A percentile compares a stretch with the other conserved stretches of the same genome.
Conservation (phyloP, 2,113 vertebrate genomes). For the Baryphthengus martii region DNA sequence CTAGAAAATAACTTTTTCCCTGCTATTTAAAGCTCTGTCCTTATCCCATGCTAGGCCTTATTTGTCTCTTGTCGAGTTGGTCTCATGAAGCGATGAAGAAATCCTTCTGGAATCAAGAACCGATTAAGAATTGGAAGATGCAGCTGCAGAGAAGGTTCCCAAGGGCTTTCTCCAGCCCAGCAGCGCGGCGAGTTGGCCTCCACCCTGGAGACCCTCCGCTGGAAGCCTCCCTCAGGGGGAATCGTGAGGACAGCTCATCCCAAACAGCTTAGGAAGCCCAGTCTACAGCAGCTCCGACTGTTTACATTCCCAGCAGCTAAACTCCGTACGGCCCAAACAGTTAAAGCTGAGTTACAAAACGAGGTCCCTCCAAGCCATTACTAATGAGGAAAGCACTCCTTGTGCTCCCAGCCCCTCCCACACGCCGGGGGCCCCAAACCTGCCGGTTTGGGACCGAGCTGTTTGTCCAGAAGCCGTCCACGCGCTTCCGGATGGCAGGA, state of each 20-base stretch:
- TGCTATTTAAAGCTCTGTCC: neutral
- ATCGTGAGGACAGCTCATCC: neutral
- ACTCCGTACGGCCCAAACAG: neutral
- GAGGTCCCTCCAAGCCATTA: neutral
- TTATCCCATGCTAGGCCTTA: neutral
- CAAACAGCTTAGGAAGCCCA: neutral
- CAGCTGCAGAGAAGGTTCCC: neutral
- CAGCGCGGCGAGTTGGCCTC: neutral
- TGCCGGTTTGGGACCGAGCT: rapidly evolving
- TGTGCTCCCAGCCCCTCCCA: neutral
- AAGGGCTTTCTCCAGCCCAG: neutral
- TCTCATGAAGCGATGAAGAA: neutral
- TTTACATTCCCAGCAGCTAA: neutral
- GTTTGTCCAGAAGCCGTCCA: neutral
- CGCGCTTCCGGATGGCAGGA: neutral
- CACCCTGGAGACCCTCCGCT: neutral
- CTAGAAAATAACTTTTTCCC: neutral
- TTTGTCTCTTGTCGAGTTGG: neutral
- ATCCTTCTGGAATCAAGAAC: neutral
- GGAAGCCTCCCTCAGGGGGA: neutral
- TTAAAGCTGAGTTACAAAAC: neutral
- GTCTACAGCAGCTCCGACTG: neutral
- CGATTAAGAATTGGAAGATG: neutral
- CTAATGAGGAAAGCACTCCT: neutral
- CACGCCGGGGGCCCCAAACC: neutral